Base-by-base conservation (phyloP, 2,113 vertebrate species). In the Crocuta crocuta region DNA sequence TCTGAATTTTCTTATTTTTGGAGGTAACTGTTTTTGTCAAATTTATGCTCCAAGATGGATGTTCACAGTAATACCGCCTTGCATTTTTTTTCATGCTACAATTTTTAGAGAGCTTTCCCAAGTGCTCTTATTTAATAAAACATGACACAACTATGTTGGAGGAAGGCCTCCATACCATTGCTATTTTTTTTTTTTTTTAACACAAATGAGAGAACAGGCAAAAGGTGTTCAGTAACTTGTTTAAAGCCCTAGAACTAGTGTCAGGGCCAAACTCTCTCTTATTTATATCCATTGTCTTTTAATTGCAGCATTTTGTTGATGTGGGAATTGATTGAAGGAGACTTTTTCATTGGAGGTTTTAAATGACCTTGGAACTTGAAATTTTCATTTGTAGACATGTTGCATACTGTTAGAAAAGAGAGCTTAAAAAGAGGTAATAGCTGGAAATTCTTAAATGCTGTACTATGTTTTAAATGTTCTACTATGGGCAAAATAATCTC, bases 1-100 rank as follows among this genome's bases (percentile, higher is more conserved):
- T 83, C 28, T 74, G 65, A 91, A 24, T 95, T 73, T 95, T n/a
- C 33, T 68, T 82, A 21, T 97, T 83, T 82, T 19, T 63, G 48
- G 55, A 16, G 74, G 23, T 91, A 70, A 45, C 33, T 66, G 79
- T 61, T 89, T 66, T 26, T 39, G 73, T 90, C 84, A 79, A 73
- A 39, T 90, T 79, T 90, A 48, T 95, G 31, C 9, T 89, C 55
- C 8, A 39, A 58, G 35, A 85, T 81, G 31, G 15, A 81, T 80
- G 31, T 80, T 83, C 55, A 33, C 26, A 78, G 16, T 83, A 50
- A 50, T 79, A 43, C 26, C 12, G 26, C 21, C 50, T 61, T 83
- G 35, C 11, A 11, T 13, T 24, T 15, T 93, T 91, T 91, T 79
- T 9, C 5, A 63, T 12, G 7, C 33, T 93, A 70, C 33, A 65